Evolutionary conservation across 2,888 invertebrate species (phyloP).

Genomic region (Himalopsyche anomala): DNA sequence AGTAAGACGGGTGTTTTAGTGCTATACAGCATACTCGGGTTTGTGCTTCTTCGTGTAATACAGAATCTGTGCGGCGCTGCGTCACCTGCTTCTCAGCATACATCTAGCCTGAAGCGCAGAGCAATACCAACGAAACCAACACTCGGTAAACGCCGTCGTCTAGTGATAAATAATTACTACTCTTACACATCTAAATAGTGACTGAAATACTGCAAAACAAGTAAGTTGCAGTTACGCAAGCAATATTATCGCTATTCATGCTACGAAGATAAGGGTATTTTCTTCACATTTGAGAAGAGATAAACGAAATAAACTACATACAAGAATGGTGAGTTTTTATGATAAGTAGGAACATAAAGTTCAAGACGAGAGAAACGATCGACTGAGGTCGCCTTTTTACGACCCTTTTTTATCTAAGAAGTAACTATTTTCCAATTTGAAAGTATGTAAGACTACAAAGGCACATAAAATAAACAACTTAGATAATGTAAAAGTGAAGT

Average conservation of each 20-base stretch:
- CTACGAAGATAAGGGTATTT: background rate
- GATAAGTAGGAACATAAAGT: background rate
- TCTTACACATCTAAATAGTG: too few species aligned
- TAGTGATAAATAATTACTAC: too few species aligned
- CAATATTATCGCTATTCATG: background rate
- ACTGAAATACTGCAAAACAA: too few species aligned
- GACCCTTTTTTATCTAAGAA: constrained; percentile 8
- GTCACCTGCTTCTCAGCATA: too few species aligned
- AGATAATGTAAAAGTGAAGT: background rate
- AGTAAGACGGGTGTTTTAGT: too few species aligned
- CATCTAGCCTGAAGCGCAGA: too few species aligned
- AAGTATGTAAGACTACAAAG: background rate
- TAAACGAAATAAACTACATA: constrained; percentile 3
- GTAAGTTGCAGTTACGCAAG: too few species aligned
- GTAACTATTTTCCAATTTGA: constrained; percentile 19
- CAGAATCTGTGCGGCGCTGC: too few species aligned
- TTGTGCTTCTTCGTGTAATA: too few species aligned
- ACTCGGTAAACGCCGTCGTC: too few species aligned
- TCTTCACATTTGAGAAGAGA: background rate
- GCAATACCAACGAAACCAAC: too few species aligned
- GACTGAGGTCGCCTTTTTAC: constrained; percentile 3
- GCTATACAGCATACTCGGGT: too few species aligned
- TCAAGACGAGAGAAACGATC: background rate
- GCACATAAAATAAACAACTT: background rate
- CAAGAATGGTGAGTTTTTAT: constrained; percentile 20